Base-by-base conservation (phyloP, 2,888 invertebrate species). In the Mechanitis messenoides region DNA sequence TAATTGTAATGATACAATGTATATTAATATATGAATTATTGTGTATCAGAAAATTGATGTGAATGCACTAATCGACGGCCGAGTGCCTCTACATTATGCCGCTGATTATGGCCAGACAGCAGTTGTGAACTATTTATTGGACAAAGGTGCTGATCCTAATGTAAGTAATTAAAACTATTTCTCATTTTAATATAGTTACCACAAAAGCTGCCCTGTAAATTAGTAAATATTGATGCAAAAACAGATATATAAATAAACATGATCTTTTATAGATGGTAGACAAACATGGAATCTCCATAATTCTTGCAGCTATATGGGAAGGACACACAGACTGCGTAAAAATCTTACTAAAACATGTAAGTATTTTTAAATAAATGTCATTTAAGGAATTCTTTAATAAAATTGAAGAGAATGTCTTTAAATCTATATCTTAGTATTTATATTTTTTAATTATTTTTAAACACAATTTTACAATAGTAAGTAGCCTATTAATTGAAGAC, bases 261-360 rank as follows among this genome's bases (percentile, higher is more conserved):
- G 31, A 2, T 50, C 64, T 68, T 71, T 91, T 91, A 63, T 83
- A 98, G 98, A 94, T 94, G 72, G 92, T 93, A 78, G 98, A 98
- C 83, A 97, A 97, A 89, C 97, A 98, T 92, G 98, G 98, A 45
- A 98, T 99, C 72, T 96, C 96, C 67, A 96, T 98, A 45, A 90
- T 99, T 56, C 85, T 98, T 74, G 97, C 98, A 71, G 98, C 98
- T 62, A 96, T 98, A 76, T 99, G 97, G 96, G 98, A 99, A 88
- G 97, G 97, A 33, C 98, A 98, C 80, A 95, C 95, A 59, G 93
- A 94, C 66, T 97, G 97, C 89, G 98, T 98, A 11, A 94, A 95
- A 84, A 89, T 97, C 68, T 91, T 99, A 72, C 81, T 98, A 66
- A 93, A 95, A 84, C 95, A 96, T 91, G 97, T 97, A 88, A 91